Conservation (phyloP, 2,888 invertebrate species). For the Noctua comes region DNA sequence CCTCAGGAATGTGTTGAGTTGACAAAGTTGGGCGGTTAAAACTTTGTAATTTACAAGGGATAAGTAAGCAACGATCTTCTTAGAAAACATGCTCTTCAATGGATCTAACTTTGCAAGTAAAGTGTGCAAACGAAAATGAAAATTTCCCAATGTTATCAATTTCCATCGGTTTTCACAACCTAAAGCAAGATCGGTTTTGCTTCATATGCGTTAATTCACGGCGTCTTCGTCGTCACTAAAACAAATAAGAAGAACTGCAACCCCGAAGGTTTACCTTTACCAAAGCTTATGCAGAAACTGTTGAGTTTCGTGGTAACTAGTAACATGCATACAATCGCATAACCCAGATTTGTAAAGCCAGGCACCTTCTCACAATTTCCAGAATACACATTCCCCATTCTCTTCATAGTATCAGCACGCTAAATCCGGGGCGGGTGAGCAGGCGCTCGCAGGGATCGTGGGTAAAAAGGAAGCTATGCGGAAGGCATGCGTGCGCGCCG, state of each 20-base stretch:
- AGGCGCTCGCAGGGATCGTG: conserved; percentile 52
- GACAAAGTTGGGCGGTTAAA: conserved; percentile 15
- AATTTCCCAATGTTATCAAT: background rate
- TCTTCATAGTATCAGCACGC: conserved; percentile 23
- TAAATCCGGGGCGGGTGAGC: conserved; percentile 49
- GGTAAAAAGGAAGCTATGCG: conserved; percentile 61
- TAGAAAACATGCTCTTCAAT: background rate
- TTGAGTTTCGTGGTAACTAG: background rate
- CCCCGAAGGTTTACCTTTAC: background rate
- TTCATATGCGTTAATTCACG: background rate
- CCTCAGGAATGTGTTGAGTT: conserved; percentile 20
- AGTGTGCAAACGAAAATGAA: background rate
- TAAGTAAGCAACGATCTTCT: background rate
- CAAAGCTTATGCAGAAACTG: background rate
- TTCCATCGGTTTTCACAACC: background rate
- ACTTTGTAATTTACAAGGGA: background rate
- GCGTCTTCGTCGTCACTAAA: background rate
- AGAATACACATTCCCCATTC: conserved; percentile 36
- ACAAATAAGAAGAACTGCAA: background rate
- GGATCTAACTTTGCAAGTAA: background rate
- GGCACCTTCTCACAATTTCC: background rate
- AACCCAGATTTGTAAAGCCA: background rate
- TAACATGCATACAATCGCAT: background rate
- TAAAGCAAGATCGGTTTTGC: background rate
- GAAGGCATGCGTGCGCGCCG: conserved; percentile 49